phyloP scores from a whole-genome alignment of 2,888 invertebrate species.

The Xanthia icteritia region DNA sequence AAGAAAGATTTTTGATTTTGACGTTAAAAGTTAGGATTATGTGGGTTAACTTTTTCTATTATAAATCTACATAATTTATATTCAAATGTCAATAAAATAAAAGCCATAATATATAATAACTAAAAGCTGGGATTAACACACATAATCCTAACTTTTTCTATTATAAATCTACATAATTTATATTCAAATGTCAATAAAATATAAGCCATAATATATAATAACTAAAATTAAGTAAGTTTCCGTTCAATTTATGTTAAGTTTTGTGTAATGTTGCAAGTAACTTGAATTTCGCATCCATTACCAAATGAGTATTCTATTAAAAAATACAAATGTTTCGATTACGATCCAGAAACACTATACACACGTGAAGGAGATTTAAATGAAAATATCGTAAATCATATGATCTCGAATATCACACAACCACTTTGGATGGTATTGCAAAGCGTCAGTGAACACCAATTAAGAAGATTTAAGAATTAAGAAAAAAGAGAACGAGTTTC shows the following conservation, averaged over 20 bases:
- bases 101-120: background rate
- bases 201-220: background rate
- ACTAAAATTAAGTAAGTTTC: slow-evolving; percentile 6
- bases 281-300: slow-evolving; percentile 10
- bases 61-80: background rate
- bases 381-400: slow-evolving; percentile 9
- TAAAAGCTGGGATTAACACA: no score
- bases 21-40: no score
- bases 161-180: background rate
- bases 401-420: background rate
- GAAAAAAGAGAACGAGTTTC: background rate
- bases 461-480: background rate
- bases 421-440: background rate
- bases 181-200: background rate
- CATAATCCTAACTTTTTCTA: no score
- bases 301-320: slow-evolving; percentile 9
- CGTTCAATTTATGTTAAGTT: slow-evolving; percentile 8
- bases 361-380: background rate
- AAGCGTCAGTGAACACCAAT: background rate
- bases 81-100: slow-evolving; percentile 1
- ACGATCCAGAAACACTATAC: slow-evolving; percentile 1
- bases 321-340: slow-evolving; percentile 18
- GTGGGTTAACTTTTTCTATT: background rate
- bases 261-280: slow-evolving; percentile 31
- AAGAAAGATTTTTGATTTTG: no score